Evolutionary conservation across 2,113 vertebrate species (phyloP), one percentile per base, ranked within the genome.

Genomic region (Crotophaga sulcirostris): DNA sequence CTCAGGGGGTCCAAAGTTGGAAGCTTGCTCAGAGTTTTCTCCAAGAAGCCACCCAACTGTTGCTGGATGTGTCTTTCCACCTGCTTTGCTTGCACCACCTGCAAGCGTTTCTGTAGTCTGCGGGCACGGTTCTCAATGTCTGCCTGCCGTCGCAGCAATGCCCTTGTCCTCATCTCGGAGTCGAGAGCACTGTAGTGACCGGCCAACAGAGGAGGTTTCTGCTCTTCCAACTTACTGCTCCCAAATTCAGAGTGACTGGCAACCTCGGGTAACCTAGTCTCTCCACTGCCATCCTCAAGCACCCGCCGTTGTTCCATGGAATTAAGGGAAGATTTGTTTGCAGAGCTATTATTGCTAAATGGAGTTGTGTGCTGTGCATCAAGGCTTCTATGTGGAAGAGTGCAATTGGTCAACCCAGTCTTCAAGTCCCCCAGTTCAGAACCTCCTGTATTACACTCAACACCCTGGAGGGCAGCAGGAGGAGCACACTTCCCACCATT

Each of bases 71-170:
- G 99, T 4, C 99, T 98, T 97, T 99, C 99, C 84, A 99, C 99
- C 97, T 99, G 99, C 97, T 99, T 99, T 16, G 99, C 99, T 97
- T 99, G 99, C 69, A 99, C 99, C 80, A 99, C 99, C 97, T 99
- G 99, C 92, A 99, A 98, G 91, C 99, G 98, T 83, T 99, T 99
- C 90, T 99, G 99, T 80, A 99, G 98, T 59, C 99, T 98, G 19
- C 98, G 98, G 59, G 99, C 98, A 14, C 99, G 97, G 88, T 96
- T 98, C 95, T 99, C 99, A 1, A 99, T 99, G 95, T 99, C 99
- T 0, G 97, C 97, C 95, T 99, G 99, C 26, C 99, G 98, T 63
- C 98, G 98, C 90, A 99, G 97, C 80, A 99, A 95, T 7, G 98
- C 98, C 96, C 98, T 98, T 81, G 99, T 99, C 92, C 98, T 98